Conservation (phyloP, 2,797 vertebrate genomes). For the Gastrophryne carolinensis region DNA sequence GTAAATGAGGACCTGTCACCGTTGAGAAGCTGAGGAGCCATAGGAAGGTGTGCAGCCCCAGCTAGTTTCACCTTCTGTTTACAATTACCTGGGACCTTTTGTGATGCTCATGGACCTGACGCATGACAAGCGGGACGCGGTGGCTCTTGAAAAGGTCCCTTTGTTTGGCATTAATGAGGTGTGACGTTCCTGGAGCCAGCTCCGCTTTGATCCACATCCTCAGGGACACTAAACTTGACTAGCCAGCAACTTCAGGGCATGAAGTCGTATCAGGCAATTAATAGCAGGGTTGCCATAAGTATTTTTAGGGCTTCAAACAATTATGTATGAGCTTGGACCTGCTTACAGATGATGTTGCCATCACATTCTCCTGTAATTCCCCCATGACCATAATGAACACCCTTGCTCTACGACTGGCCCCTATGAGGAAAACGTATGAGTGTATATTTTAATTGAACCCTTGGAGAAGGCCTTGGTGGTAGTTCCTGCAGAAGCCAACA, state of each 20-base stretch:
- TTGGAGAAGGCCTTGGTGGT: too few relatives aligned
- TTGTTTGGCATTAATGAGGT: slow-evolving; percentile 45
- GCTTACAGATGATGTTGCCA: too few relatives aligned
- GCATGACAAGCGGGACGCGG: neutral
- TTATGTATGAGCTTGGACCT: too few relatives aligned
- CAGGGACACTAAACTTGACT: neutral
- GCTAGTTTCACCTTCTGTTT: slow-evolving; percentile 1
- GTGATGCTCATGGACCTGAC: neutral
- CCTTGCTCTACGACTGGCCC: too few relatives aligned
- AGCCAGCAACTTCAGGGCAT: slow-evolving; percentile 56
- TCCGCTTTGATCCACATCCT: slow-evolving; percentile 49
- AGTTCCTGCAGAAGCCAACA: too few relatives aligned
- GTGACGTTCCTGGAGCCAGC: slow-evolving; percentile 13
- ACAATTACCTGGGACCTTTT: neutral
- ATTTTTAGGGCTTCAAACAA: too few relatives aligned
- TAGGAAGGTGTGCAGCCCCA: neutral
- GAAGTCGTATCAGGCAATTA: neutral
- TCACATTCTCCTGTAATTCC: too few relatives aligned
- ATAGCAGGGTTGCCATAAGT: too few relatives aligned
- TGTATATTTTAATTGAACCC: too few relatives aligned
- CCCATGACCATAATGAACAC: too few relatives aligned
- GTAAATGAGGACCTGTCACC: neutral
- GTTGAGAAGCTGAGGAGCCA: neutral
- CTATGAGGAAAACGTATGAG: too few relatives aligned
- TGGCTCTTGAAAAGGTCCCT: neutral